Conservation (phyloP, 1,140 invertebrate species). For the Aphelenchoides besseyi region DNA sequence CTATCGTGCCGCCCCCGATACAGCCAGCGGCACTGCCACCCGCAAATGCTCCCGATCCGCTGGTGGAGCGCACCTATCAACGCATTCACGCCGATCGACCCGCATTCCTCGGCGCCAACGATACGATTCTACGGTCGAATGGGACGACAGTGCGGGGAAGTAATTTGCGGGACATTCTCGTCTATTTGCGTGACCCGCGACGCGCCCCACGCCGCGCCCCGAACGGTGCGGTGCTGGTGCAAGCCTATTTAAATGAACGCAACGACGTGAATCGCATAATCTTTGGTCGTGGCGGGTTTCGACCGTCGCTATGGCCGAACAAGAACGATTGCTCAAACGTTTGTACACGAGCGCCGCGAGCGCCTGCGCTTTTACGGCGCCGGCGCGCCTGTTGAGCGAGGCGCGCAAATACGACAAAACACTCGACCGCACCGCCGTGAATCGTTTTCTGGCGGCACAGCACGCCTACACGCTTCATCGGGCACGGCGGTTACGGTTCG, state of each 20-base stretch:
- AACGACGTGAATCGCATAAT: neutral
- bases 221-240: no score
- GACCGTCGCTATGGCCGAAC: neutral
- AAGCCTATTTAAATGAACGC: neutral
- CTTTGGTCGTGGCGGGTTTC: neutral
- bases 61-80: no score
- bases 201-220: no score
- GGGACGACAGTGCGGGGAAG: no score
- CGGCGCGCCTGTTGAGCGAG: slow-evolving; percentile 13
- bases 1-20: no score
- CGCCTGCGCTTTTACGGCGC: slow-evolving; percentile 25
- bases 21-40: no score
- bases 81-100: no score
- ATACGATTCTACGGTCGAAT: no score
- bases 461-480: slow-evolving; percentile 38
- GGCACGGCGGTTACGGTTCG: slow-evolving; percentile 1
- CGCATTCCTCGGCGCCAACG: no score
- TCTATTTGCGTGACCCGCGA: no score
- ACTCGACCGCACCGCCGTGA: slow-evolving; percentile 22
- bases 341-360: slow-evolving; percentile 28
- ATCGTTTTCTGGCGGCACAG: slow-evolving; percentile 24
- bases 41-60: no score
- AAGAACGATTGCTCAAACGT: neutral
- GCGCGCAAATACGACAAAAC: slow-evolving; percentile 21
- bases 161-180: no score